These are phyloP conservation scores for Silurus lanzhouensis DNA, from an alignment of 2,797 vertebrate species.

Conservation along the genomic window DNA sequence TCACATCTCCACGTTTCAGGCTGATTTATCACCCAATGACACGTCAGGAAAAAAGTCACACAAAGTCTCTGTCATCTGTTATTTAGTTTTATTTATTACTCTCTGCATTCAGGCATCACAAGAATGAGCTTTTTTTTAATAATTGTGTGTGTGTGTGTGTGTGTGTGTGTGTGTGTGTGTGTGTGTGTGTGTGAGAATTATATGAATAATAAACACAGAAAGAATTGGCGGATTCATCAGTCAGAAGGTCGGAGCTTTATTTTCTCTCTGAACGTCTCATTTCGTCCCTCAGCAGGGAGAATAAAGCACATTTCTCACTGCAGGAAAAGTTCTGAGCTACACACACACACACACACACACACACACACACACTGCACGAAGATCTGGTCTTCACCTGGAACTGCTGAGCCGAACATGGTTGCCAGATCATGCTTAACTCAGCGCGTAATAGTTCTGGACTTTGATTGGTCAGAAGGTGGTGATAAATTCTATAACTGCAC, in stretches of 20 bases:
- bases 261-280: slow-evolving; percentile 31
- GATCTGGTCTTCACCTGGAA: slow-evolving; percentile 41
- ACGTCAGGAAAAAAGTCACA: background rate
- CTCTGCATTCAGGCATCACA: background rate
- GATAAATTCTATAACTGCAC: background rate
- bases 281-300: slow-evolving; percentile 23
- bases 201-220: slow-evolving; percentile 22
- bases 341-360: slow-evolving; percentile 22
- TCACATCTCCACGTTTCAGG: too few species aligned
- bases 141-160: background rate
- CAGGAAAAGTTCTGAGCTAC: slow-evolving; percentile 6
- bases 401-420: slow-evolving; percentile 13
- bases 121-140: background rate
- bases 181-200: background rate
- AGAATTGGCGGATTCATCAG: slow-evolving; percentile 26
- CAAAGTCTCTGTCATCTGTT: background rate
- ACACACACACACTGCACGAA: slow-evolving; percentile 9
- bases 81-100: background rate
- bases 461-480: background rate
- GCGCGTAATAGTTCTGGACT: background rate
- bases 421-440: background rate
- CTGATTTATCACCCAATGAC: background rate
- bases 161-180: slow-evolving; percentile 9
- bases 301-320: slow-evolving; percentile 17
- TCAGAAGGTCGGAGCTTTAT: slow-evolving; percentile 23